Percentiles rank a stretch among this genome's conserved stretches.
These are phyloP conservation scores for Gonocerus acuteangulatus DNA, from an alignment of 2,888 invertebrate genomes.

Conservation along the genomic window DNA sequence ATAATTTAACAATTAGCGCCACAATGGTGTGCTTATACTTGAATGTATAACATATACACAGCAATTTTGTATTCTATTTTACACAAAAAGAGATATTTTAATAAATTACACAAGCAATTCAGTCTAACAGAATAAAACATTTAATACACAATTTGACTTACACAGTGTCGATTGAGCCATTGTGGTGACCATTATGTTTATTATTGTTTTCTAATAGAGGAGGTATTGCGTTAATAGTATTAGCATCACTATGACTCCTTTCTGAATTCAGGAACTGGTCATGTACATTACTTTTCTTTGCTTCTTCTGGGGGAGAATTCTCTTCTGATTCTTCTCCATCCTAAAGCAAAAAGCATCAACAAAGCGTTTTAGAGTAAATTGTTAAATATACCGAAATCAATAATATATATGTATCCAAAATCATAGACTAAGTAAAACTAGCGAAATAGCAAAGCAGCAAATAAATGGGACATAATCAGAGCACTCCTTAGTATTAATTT, in stretches of 20 bases:
- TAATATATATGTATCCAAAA: not conserved
- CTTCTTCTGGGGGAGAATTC: conserved; percentile 33
- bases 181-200: conserved; percentile 37
- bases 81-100: too few relatives aligned
- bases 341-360: too few relatives aligned
- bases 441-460: not conserved
- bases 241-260: conserved; percentile 35
- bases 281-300: conserved; percentile 28
- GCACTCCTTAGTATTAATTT: too few relatives aligned
- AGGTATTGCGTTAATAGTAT: conserved; percentile 6
- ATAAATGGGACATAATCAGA: too few relatives aligned
- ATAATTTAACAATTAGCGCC: too few relatives aligned
- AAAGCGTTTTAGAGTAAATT: too few relatives aligned
- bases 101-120: not conserved
- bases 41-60: too few relatives aligned
- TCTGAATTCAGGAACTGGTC: conserved; percentile 37
- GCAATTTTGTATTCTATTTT: too few relatives aligned
- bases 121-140: not conserved
- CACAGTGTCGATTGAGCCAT: conserved; percentile 36
- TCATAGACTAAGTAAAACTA: not conserved
- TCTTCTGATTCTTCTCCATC: conserved; percentile 36
- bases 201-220: conserved; percentile 31
- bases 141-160: conserved; percentile 28
- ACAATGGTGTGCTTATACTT: too few relatives aligned
- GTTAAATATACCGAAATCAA: too few relatives aligned